Evolutionary conservation across 1,140 invertebrate genomes (phyloP), one percentile per base, ranked within the genome.

Genomic region (Planococcus citri): DNA sequence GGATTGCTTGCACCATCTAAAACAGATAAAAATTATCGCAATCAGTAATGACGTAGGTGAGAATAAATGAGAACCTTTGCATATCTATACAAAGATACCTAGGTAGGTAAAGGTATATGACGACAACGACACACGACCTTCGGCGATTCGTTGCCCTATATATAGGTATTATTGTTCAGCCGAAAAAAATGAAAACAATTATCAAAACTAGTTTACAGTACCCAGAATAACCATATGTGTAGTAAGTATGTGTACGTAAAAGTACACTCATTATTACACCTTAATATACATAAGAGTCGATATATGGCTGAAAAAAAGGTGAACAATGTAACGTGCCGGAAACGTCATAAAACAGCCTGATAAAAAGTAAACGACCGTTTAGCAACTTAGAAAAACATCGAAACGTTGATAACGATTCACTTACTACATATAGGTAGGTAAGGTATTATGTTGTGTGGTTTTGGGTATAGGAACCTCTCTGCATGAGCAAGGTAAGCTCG

Each of bases 1-100:
- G 97, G 84, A 99, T 99, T 80, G 97, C 94, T 87, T 99, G 97
- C 79, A 99, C 94, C 97, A 99, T 99, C 96, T 98, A 89, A 74
- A 92, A 90, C 77, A 78, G 82, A 81, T 85, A 78, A 80, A 79
- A 77, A 78, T 41, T 58, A 58, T n/a, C 3, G 4, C 51, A 22
- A 58, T 58, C 4, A n/a, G n/a, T n/a, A n/a, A n/a, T n/a, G n/a
- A n/a, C n/a, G 29, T 6, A 33, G 12, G 29, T 12, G 29, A 33
- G 12, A 6, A 6, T 33, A 12, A 33, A 3, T 3, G 3, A 33
- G 12, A 33, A 33, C 29, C 29, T 33, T 33, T 33, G 29, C 29
- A 33, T 33, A 33, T 12, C 4, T 33, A n/a, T n/a, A n/a, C n/a
- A n/a, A n/a, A 37, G 6, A 37, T 14, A 37, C 33, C 6, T 37